phyloP scores from a whole-genome alignment of 2,113 vertebrate genomes.

The Ochotona princeps region DNA sequence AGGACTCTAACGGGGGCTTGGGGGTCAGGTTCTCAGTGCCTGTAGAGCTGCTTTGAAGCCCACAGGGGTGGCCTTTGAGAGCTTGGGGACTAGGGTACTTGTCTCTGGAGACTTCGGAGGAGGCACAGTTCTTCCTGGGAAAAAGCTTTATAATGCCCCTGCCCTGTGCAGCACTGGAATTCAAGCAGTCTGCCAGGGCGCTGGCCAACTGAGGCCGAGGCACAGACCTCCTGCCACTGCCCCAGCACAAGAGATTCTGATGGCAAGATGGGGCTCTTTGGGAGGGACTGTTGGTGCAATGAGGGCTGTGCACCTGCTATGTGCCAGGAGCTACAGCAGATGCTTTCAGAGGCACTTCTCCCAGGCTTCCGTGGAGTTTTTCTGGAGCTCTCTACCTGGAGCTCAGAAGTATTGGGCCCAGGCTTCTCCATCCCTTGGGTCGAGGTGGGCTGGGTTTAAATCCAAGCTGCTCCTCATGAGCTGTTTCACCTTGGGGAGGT shows the following conservation, averaged over 20 bases:
- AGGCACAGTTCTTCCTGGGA: conserved; percentile 76
- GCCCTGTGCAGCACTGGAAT: conserved; percentile 57
- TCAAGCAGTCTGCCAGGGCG: conserved; percentile 73
- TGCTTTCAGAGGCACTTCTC: background rate
- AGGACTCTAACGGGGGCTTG: background rate
- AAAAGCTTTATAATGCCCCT: conserved; percentile 61
- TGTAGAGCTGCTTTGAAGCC: conserved; percentile 53
- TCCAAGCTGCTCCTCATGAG: background rate
- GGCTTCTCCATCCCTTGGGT: background rate
- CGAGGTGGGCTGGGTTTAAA: background rate
- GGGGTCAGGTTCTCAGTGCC: conserved; percentile 41
- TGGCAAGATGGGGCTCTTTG: conserved; percentile 30
- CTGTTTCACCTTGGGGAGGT: background rate
- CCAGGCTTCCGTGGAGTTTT: background rate
- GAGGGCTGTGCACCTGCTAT: background rate
- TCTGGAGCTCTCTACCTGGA: background rate
- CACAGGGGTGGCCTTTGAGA: conserved; percentile 64
- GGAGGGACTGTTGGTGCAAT: background rate
- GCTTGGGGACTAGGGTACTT: background rate
- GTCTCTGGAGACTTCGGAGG: conserved; percentile 54
- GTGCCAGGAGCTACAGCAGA: background rate
- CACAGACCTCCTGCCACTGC: conserved; percentile 22
- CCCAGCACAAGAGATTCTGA: conserved; percentile 23
- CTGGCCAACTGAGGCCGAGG: conserved; percentile 48
- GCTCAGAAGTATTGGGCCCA: too few species aligned